A percentile compares a stretch with the other conserved stretches of the same genome.
phyloP scores from a whole-genome alignment of 2,888 invertebrate species.

The Sinotaia quadrata region DNA sequence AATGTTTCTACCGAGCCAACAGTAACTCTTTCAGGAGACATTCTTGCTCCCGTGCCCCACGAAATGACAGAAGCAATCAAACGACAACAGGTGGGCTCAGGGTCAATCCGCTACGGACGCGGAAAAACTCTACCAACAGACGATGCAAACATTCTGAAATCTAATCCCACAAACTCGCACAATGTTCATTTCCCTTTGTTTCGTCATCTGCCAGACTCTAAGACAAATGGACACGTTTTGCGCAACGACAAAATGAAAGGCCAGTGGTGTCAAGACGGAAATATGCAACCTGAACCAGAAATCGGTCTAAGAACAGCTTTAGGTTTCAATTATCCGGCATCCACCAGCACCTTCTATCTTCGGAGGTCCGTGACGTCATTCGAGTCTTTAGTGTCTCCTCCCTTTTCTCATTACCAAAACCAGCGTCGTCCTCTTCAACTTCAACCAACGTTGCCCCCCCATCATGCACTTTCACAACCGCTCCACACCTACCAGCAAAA shows the following conservation, averaged over 20 bases:
- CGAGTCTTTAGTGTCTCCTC: background rate
- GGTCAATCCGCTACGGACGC: conserved; percentile 16
- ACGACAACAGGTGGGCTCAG: conserved; percentile 14
- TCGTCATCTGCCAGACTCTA: background rate
- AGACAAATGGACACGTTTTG: background rate
- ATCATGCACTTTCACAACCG: background rate
- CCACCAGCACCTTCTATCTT: background rate
- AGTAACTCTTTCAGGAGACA: no score
- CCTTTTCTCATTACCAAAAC: background rate
- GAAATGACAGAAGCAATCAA: conserved; percentile 26
- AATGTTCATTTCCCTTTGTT: background rate
- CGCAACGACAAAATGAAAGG: background rate
- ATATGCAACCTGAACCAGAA: background rate
- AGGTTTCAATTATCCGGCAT: background rate
- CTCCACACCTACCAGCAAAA: background rate
- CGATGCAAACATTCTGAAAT: background rate
- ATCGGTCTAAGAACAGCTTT: no score
- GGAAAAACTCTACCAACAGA: conserved; percentile 6
- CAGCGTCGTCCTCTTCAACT: background rate
- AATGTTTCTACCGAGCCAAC: no score
- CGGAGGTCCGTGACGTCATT: background rate
- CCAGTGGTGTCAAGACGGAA: background rate
- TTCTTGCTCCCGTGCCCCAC: background rate
- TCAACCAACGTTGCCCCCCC: no score
- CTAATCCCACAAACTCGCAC: background rate